Evolutionary conservation across 2,113 vertebrate species (phyloP), one percentile per base, ranked within the genome.

Genomic region (Scomber japonicus): DNA sequence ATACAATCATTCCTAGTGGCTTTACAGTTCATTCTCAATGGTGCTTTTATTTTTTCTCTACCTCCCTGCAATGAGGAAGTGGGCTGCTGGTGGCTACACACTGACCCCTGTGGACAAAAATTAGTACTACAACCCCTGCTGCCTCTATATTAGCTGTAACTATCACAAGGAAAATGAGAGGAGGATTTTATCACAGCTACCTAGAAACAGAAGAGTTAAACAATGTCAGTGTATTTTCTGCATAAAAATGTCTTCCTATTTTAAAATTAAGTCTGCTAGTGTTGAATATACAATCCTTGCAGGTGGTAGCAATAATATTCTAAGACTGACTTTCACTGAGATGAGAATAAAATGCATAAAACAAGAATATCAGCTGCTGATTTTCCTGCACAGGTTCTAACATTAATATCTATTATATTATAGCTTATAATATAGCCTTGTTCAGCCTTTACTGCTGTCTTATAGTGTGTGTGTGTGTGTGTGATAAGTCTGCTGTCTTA

Each of bases 71-170:
- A 75, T 82, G 59, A 63, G 12, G 30, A 3, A 45, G 40, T 0
- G 24, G 1, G 1, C 0, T 50, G 21, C 30, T 51, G 24, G 3
- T 50, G 71, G 66, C 76, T 78, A 78, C 80, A 90, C 87, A 91
- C 80, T 91, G 90, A 72, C 90, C 88, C 92, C 89, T 90, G 71
- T 80, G 57, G 81, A 55, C 44, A 16, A 0, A 61, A 35, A 51
- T 0, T 0, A 45, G 57, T 40, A 90, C 70, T 78, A 35, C 85
- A 59, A 2, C 48, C 27, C 9, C 9, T 46, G 8, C 15, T 49
- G n/a, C 13, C 10, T 69, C n/a, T 27, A 27, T 11, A 30, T 4
- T 9, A 7, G 48, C 15, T 19, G 11, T 31, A 15, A 65, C 30
- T 31, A 44, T 3, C 10, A 27, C 7, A 15, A 10, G 2, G 8